Evolutionary conservation across 2,113 vertebrate genomes (phyloP), one percentile per base, ranked within the genome.

Genomic region (Calidris pygmaea): DNA sequence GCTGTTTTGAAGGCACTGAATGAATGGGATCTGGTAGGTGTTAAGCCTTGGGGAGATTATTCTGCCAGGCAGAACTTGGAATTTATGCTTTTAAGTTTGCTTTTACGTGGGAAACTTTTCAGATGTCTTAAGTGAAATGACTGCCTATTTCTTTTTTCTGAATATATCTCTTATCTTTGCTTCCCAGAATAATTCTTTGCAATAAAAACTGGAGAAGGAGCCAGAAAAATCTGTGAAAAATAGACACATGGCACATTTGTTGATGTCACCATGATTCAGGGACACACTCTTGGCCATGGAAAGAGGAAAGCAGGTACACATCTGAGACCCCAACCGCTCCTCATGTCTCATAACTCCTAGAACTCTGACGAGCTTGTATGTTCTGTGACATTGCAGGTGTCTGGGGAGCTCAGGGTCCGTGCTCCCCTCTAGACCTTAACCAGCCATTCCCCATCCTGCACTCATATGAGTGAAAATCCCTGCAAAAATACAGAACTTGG

Each of bases 331-430:
- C 32, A 48, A 81, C 73, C 18, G 18, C 14, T 66, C 52, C 41
- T 73, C 32, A 9, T 11, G 3, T 35, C 22, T 68, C 32, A 27
- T 58, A 22, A 58, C 55, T 55, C 48, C 8, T 27, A 41, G 26
- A 65, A 56, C 6, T 41, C n/a, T 27, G 16, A 48, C 24, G 50
- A 66, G 14, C 20, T 48, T 81, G 7, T 58, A 22, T 30, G 56
- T 29, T 41, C 24, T 34, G 14, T 73, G 52, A 34, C 22, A 11
- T 12, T 52, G 26, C 16, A 22, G 32, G 29, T 16, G 4, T 23
- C 20, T 2, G 16, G 29, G 29, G 10, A 90, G 21, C 29, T 10
- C 39, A 12, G 8, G 6, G 35, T 56, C 35, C 1, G 0, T 26
- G 48, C 3, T 32, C 12, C 14, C 14, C 43, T 56, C n/a, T 32